Base-by-base conservation (phyloP, 2,113 vertebrate genomes). In the Colossoma macropomum region DNA sequence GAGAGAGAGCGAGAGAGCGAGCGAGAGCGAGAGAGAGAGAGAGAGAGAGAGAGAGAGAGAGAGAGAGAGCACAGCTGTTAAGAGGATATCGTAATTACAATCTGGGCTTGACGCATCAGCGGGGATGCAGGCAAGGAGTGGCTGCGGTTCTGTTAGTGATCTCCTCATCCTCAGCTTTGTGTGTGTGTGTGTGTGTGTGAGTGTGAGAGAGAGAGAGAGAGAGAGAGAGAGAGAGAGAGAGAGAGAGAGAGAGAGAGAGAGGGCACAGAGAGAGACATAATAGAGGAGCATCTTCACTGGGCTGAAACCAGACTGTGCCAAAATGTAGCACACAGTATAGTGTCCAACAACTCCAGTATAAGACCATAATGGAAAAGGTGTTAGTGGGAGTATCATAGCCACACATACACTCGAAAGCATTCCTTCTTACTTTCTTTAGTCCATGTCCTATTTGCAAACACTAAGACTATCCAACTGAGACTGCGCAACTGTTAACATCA, bases 1-100 rank as follows among this genome's bases (percentile, higher is more conserved):
- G 56, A 76, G 52, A 32, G 56, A 76, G 30, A 17, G 34, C 73
- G 28, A 65, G 70, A 27, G 56, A 77, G 13, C 38, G 13, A 52
- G 72, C 76, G 38, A 72, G 38, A 30, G 48, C 68, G 76, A 50
- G 17, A 3, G 60, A 32, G 56, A 76, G 52, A 32, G 56, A 76
- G 32, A 71, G 75, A 76, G 52, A 65, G 38, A 41, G 21, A 69
- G 70, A 76, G 34, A n/a, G 78, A 50, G 23, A 75, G n/a, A 54
- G 34, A 71, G 13, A 30, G 38, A 27, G 6, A 3, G 17, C 19
- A 56, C 19, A 56, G 54, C 62, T 74, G 70, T 52, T 73, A 81
- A 82, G 69, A 63, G 71, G 59, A 72, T 54, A 86, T 86, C 84
- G 68, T 86, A 86, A 82, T 85, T 81, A 86, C 75, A 75, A 82